These are phyloP conservation scores for Polyommatus icarus DNA, from an alignment of 2,888 invertebrate species.

Conservation along the genomic window DNA sequence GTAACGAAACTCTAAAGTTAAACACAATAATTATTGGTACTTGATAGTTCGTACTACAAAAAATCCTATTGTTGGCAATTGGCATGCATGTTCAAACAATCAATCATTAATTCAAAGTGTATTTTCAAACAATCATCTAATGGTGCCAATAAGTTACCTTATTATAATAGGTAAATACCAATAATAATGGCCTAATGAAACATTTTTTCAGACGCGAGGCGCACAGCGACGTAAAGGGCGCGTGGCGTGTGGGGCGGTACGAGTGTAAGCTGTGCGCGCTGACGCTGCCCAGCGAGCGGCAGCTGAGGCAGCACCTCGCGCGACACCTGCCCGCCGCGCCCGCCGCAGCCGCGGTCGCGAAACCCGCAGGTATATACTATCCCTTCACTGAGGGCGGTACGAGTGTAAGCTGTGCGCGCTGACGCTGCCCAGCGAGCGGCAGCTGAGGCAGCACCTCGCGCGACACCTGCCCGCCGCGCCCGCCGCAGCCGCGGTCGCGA, in stretches of 20 bases:
- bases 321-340: conserved; percentile 35
- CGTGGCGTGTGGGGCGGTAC: conserved; percentile 45
- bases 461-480: conserved; percentile 35
- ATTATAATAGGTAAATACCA: no score
- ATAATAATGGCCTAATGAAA: no score
- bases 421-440: conserved; percentile 44
- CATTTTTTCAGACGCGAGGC: conserved; percentile 54
- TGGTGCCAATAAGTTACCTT: no score
- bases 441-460: conserved; percentile 50
- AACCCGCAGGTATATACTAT: conserved; percentile 28
- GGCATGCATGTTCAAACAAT: no score
- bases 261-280: conserved; percentile 53
- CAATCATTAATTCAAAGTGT: no score
- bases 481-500: neutral
- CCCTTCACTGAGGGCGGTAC: no score
- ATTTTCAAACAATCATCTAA: no score
- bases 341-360: neutral
- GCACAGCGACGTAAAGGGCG: conserved; percentile 53
- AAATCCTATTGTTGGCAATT: no score
- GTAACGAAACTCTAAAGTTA: no score
- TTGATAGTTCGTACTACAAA: no score
- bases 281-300: conserved; percentile 44
- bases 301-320: conserved; percentile 50
- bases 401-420: conserved; percentile 53
- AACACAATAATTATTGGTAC: no score